These are phyloP conservation scores for Bufo gargarizans DNA, from an alignment of 2,113 vertebrate genomes.

Conservation along the genomic window DNA sequence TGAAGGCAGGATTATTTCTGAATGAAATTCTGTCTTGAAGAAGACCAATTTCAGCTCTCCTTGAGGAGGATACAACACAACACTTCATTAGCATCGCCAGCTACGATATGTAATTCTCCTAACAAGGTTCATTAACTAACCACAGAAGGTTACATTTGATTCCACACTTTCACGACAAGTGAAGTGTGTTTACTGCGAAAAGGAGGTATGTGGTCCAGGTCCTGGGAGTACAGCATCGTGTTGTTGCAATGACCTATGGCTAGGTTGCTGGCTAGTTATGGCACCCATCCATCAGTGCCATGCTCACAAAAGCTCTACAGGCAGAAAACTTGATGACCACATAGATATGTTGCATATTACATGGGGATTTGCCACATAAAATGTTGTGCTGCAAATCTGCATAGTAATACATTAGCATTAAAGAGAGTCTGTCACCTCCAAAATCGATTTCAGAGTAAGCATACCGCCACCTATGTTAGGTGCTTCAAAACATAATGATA, in stretches of 20 bases:
- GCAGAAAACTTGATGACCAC: background rate
- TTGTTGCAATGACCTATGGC: background rate
- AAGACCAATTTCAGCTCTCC: slow-evolving; percentile 3
- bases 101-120: slow-evolving; percentile 19
- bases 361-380: too few relatives aligned
- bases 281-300: background rate
- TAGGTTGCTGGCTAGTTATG: background rate
- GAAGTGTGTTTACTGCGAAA: background rate
- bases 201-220: background rate
- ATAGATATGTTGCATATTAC: too few relatives aligned
- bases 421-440: too few relatives aligned
- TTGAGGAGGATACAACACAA: slow-evolving; percentile 10
- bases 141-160: slow-evolving; percentile 11
- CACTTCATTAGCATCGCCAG: slow-evolving; percentile 27
- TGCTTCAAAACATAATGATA: too few relatives aligned
- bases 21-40: background rate
- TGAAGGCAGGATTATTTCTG: background rate
- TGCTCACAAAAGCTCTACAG: background rate
- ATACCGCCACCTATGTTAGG: too few relatives aligned
- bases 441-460: too few relatives aligned
- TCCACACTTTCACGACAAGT: background rate
- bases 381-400: too few relatives aligned
- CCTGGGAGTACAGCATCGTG: background rate
- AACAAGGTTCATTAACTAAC: slow-evolving; percentile 1
- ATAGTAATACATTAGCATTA: too few relatives aligned